A percentile compares a stretch with the other conserved stretches of the same genome.
Evolutionary conservation across 2,888 invertebrate genomes (phyloP).

Genomic region (Andrena praecox): DNA sequence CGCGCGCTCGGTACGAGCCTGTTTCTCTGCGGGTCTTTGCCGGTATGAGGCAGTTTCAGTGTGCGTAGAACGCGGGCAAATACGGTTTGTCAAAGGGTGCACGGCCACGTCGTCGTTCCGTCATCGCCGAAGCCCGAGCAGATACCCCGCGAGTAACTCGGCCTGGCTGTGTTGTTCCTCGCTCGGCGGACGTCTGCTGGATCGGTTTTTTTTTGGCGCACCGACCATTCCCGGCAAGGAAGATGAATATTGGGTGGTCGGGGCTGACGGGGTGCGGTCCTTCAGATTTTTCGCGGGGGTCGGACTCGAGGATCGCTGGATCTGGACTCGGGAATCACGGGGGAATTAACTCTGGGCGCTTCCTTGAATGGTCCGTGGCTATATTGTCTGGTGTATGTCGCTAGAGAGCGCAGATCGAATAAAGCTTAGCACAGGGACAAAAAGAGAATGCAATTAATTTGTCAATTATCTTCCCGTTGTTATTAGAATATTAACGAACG

Average conservation of each 20-base stretch:
- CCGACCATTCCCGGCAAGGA: no score
- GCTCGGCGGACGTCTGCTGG: neutral
- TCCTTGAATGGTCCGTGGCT: neutral
- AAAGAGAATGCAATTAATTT: neutral
- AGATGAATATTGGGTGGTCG: neutral
- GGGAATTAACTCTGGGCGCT: conserved; percentile 2
- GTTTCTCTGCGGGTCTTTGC: neutral
- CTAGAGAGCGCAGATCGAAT: no score
- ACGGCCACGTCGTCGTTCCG: conserved; percentile 28
- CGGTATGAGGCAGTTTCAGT: neutral
- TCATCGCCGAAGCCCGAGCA: conserved; percentile 50
- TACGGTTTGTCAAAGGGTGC: conserved; percentile 20
- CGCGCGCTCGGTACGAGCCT: no score
- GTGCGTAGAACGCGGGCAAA: conserved; percentile 13
- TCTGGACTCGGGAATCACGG: neutral
- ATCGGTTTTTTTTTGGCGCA: neutral
- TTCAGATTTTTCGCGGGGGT: neutral
- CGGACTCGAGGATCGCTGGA: neutral
- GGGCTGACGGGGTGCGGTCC: neutral
- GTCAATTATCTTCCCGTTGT: neutral
- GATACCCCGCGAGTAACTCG: conserved; percentile 42
- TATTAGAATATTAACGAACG: conserved; percentile 17
- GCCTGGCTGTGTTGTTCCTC: neutral
- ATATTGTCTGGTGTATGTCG: neutral
- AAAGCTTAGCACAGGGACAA: no score